Conservation (phyloP, 2,113 vertebrate species). For the Pagrus major region DNA sequence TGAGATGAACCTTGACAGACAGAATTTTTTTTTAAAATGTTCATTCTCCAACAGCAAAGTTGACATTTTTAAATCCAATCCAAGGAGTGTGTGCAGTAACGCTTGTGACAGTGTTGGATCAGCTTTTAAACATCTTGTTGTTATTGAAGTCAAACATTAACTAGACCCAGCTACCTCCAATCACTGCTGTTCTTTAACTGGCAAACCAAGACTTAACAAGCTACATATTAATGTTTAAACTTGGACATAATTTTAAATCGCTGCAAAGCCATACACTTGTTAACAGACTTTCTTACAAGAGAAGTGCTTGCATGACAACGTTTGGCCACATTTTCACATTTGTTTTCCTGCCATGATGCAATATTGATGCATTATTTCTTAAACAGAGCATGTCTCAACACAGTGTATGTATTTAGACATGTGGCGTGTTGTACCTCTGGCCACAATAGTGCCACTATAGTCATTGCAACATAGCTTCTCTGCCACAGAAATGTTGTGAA, state of each 20-base stretch:
- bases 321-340: background rate
- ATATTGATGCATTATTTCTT: background rate
- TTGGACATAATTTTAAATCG: background rate
- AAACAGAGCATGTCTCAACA: slow-evolving; percentile 15
- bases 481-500: background rate
- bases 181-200: background rate
- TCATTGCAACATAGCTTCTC: background rate
- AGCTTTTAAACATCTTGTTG: slow-evolving; percentile 11
- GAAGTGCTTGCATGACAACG: background rate
- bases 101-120: background rate
- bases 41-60: no score
- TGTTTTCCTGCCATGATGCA: background rate
- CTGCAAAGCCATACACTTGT: background rate
- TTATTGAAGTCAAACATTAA: slow-evolving; percentile 43
- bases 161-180: background rate
- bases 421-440: background rate
- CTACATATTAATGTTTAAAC: background rate
- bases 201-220: background rate
- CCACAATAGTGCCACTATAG: background rate
- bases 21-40: no score
- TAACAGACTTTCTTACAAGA: background rate
- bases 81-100: background rate
- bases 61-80: no score
- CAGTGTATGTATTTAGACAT: background rate
- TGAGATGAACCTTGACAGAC: no score